Conservation (phyloP, 2,797 vertebrate species). For the Chelon labrosus region DNA sequence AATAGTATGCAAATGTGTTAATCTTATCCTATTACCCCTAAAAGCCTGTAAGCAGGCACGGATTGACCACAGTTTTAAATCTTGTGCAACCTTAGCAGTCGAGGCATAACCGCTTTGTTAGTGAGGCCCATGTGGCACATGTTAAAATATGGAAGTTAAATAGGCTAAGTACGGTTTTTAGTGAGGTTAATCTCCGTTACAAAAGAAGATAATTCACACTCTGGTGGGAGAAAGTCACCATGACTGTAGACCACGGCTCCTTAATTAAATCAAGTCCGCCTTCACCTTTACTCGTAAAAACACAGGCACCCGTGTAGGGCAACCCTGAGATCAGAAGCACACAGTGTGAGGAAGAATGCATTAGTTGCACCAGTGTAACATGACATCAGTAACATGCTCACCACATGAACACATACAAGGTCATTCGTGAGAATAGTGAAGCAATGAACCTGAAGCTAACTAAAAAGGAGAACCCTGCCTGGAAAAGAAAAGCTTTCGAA, state of each 20-base stretch:
- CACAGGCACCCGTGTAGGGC: slow-evolving; percentile 21
- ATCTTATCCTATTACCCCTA: slow-evolving; percentile 82
- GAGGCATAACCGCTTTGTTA: slow-evolving; percentile 66
- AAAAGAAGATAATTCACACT: slow-evolving; percentile 68
- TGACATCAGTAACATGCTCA: slow-evolving; percentile 33
- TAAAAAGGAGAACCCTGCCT: slow-evolving; percentile 22
- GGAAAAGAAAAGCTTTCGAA: slow-evolving; percentile 40
- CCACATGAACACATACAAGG: slow-evolving; percentile 38
- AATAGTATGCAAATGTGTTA: slow-evolving; percentile 81
- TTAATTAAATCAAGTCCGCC: slow-evolving; percentile 68
- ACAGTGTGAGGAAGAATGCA: slow-evolving; percentile 15
- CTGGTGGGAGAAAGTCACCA: slow-evolving; percentile 22
- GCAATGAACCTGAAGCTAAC: slow-evolving; percentile 52
- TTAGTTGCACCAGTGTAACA: slow-evolving; percentile 17
- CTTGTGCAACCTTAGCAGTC: slow-evolving; percentile 54
- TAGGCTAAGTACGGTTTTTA: slow-evolving; percentile 64
- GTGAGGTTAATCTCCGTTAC: slow-evolving; percentile 78
- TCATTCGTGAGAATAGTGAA: slow-evolving; percentile 40
- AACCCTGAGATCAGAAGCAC: slow-evolving; percentile 40
- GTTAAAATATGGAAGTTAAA: slow-evolving; percentile 71
- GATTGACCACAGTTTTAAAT: slow-evolving; percentile 76
- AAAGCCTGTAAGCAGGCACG: slow-evolving; percentile 72
- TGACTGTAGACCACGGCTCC: slow-evolving; percentile 28
- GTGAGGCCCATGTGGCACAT: slow-evolving; percentile 33
- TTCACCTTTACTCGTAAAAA: slow-evolving; percentile 61